Conservation (phyloP, 2,888 invertebrate species). For the Noctua fimbriata region DNA sequence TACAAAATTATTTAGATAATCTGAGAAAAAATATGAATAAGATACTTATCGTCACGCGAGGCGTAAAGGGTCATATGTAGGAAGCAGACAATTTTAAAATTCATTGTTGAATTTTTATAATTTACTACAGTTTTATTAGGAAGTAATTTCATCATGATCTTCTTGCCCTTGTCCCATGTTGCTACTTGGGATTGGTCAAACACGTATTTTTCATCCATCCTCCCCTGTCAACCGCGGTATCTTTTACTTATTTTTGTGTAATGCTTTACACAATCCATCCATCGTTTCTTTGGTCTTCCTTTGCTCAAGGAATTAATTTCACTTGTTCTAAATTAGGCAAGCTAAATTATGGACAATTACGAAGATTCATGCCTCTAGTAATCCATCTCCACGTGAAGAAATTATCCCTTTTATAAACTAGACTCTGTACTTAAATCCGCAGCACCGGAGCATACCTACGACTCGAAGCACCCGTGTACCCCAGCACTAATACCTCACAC, state of each 20-base stretch:
- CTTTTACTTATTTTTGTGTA: background rate
- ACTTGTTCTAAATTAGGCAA: background rate
- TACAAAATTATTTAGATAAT: conserved; percentile 39
- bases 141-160: background rate
- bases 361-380: background rate
- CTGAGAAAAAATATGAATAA: conserved; percentile 47
- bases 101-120: conserved; percentile 6
- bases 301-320: background rate
- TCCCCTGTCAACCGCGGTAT: background rate
- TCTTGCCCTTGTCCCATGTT: background rate
- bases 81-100: conserved; percentile 23
- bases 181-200: background rate
- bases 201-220: background rate
- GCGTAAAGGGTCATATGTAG: conserved; percentile 30
- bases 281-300: background rate
- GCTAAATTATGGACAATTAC: background rate
- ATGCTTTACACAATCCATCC: background rate
- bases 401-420: background rate
- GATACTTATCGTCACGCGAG: conserved; percentile 50
- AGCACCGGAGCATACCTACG: background rate
- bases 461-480: conserved; percentile 37
- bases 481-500: conserved; percentile 48
- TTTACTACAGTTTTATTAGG: background rate
- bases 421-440: too few relatives aligned
- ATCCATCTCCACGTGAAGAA: too few relatives aligned